Base-by-base conservation (phyloP, 2,888 invertebrate species). In the Macaria liturata region DNA sequence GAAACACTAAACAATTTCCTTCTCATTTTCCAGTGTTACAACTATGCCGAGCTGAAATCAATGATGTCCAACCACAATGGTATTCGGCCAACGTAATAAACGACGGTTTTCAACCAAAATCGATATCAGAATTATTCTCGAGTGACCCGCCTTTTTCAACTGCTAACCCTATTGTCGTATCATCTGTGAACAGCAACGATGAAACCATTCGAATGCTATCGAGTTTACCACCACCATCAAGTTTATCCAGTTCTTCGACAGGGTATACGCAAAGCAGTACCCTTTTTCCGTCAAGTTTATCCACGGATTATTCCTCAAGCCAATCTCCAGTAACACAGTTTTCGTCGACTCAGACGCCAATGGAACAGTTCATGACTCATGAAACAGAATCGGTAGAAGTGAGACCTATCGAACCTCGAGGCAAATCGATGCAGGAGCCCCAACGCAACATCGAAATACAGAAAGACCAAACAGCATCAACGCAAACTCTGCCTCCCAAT, bases 21-120 rank as follows among this genome's bases (percentile, higher is more conserved):
- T 37, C 3, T 37, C 5, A 6, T 37, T 37, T 87, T 88, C 39
- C 88, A 91, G 91, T 90, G 78, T 80, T 90, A 80, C 86, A 88
- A 83, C 80, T 84, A 78, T 86, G 88, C 76, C 82, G 80, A 84
- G 86, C 87, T 65, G 81, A 87, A 75, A 48, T 56, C 48, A 55
- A 59, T 34, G 42, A 60, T 39, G 34, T n/a, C 31, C 55, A 49
- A 62, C 76, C 81, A 64, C 84, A 83, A 70, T 91, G 91, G 91
- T 89, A 84, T 73, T 81, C 88, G 45, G 89, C 89, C 45, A 91
- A 91, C 69, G 83, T 90, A 37, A 60, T 60, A 69, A 88, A 78
- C 66, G 86, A 90, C 59, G 82, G 78, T 56, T 88, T 79, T 62
- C 83, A 88, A 52, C 90, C 88, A 39, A 87, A 85, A 68, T 79